Evolutionary conservation across 2,888 invertebrate genomes (phyloP).

Genomic region (Conops quadrifasciatus): DNA sequence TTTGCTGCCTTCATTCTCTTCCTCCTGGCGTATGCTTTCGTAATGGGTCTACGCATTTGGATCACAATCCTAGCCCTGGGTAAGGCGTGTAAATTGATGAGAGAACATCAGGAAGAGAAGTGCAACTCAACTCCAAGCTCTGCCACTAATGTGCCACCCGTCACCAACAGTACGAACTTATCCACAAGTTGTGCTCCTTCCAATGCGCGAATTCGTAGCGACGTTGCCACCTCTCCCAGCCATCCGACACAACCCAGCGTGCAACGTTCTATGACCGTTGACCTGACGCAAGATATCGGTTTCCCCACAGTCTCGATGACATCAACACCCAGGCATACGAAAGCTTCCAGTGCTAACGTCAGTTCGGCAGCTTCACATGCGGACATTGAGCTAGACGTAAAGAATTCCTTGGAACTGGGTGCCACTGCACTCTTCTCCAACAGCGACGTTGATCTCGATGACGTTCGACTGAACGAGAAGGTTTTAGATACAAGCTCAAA

Average conservation of each 20-base stretch:
- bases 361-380: constrained; percentile 43
- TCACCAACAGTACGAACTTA: constrained; percentile 40
- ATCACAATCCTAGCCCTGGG: constrained; percentile 91
- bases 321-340: constrained; percentile 47
- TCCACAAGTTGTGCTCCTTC: constrained; percentile 30
- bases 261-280: constrained; percentile 52
- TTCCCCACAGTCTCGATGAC: constrained; percentile 12
- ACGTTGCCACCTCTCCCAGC: constrained; percentile 48
- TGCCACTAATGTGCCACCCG: constrained; percentile 55
- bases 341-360: constrained; percentile 30
- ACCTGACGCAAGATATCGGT: constrained; percentile 43
- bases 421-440: constrained; percentile 85
- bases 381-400: constrained; percentile 60
- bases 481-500: constrained; percentile 63
- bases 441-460: constrained; percentile 84
- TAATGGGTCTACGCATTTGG: constrained; percentile 79
- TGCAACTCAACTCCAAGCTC: constrained; percentile 59
- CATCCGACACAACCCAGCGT: constrained; percentile 41
- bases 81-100: constrained; percentile 87
- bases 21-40: constrained; percentile 78
- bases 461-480: constrained; percentile 83
- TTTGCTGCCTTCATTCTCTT: constrained; percentile 77
- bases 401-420: constrained; percentile 68
- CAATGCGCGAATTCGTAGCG: constrained; percentile 44
- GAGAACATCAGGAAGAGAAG: constrained; percentile 71